Base-by-base conservation (phyloP, 2,888 invertebrate genomes). In the Leptinotarsa tumamoca region DNA sequence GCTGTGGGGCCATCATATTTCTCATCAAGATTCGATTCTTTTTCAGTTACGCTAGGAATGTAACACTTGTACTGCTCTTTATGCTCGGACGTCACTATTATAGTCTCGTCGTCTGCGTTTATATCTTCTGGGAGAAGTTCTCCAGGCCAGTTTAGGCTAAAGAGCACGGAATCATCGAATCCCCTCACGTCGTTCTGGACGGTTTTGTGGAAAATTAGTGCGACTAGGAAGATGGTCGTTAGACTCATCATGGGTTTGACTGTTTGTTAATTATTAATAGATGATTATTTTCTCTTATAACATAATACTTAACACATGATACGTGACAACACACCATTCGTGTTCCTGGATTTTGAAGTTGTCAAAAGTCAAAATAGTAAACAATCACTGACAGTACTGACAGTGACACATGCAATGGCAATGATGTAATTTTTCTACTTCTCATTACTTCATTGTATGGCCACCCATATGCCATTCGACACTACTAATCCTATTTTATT, bases 11-110 rank as follows among this genome's bases (percentile, higher is more conserved):
- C 96, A 70, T 90, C 90, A 85, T 95, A 94, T 15, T 91, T 90
- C 67, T 92, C 92, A 70, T 92, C 91, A n/a, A 89, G 89, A 15
- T 88, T 85, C 69, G 90, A 90, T 61, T 91, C 89, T 83, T 90
- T 90, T 75, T 90, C 90, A 88, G 84, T 89, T 13, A 93, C 88
- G 77, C 93, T 92, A 15, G 97, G 97, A 81, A 98, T 90, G 14
- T 92, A 89, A 86, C 98, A 98, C 75, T 93, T 91, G 87, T 96
- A 98, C 81, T 92, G 92, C 86, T 98, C 98, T 84, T 95, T 92
- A 78, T 95, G 92, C 18, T 92, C 90, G 17, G 96, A 95, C 71
- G 91, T 93, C 71, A 96, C 92, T 79, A 92, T 89, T 72, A 96
- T 88, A 15, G 92, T 88, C 83, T 95, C 94, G 76, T 78, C 74